Evolutionary conservation across 2,888 invertebrate species (phyloP), one percentile per base, ranked within the genome.

Genomic region (Arenicola marina): DNA sequence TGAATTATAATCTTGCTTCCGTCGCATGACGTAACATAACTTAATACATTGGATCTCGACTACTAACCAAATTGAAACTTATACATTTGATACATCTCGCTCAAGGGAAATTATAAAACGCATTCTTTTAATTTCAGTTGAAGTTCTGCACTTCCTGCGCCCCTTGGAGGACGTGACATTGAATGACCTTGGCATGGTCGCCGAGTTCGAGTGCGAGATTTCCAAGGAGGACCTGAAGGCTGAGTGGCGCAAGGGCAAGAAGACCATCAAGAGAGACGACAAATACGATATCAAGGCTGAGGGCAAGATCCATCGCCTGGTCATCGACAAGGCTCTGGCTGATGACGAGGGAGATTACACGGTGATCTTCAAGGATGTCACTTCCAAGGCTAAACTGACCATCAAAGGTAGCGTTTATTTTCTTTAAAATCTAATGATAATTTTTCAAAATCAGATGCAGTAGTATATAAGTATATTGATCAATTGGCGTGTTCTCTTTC

Each of bases 151-250:
- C 32, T 59, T 72, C 48, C 29, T 72, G 33, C 54, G 56, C 34
- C 51, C 59, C 53, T 53, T 67, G 24, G 65, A 72, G 54, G 65
- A 72, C 48, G 51, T 63, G 28, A 61, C 56, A 21, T 56, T 68
- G 7, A 64, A 55, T 24, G 61, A 66, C 32, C 38, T 65, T 46
- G 59, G 59, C 4, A 43, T 51, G n/a, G 28, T 51, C 15, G 66
- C 56, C n/a, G 89, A 89, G 70, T 89, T 95, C 70, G 88, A 88
- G 1, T 92, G 94, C 1, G 89, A 93, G 85, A 85, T 95, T 56
- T 92, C 93, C 0, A 88, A 89, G 70, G 88, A 90, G 61, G 87
- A 89, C 70, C 87, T 90, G 15, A 88, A 90, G 66, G 91, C 93
- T 0, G 89, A 88, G 58, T 95, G 95, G 95, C 87, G 87, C 69